Base-by-base conservation (phyloP, 2,888 invertebrate genomes). In the Epirrhoe tristata region DNA sequence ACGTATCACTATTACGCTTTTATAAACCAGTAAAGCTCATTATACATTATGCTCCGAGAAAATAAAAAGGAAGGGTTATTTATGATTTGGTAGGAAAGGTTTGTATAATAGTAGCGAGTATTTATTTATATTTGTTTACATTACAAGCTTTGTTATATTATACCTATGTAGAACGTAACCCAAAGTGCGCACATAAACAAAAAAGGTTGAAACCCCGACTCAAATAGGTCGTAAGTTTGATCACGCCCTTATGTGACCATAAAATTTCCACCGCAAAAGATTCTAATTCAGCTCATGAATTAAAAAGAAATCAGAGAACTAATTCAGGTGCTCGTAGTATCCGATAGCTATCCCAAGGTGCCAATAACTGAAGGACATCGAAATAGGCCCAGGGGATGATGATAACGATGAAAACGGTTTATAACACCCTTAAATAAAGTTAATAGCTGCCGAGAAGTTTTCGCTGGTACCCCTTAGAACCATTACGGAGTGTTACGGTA, bases 351-450 rank as follows among this genome's bases (percentile, higher is more conserved):
- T 73, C 73, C 73, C 74, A 61, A 67, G 81, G 77, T 85, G 82
- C 85, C 87, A 84, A 87, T 88, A 88, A 85, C 85, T 83, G 82
- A 79, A 82, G 82, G 85, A 80, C 83, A 83, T 77, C 82, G 74
- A 87, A 88, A 88, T 85, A 85, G 83, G 80, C 87, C 84, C 84
- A 74, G 70, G 88, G 88, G 88, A 86, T 83, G 79, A 86, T 86
- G 91, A 91, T 91, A 92, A 88, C 90, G 88, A 85, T 86, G 86
- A 86, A 89, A 91, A 86, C 89, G 88, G 81, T 92, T 92, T 91
- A 91, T 90, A 91, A 89, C 90, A 85, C 85, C 84, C 91, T 91
- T 91, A 91, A 92, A 92, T 91, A 91, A 92, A 89, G 85, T 92
- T 92, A 90, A 92, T 92, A 88, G 91, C 90, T 81, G 84, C 82